Conservation (phyloP, 2,888 invertebrate species). For the Clusia tigrina region DNA sequence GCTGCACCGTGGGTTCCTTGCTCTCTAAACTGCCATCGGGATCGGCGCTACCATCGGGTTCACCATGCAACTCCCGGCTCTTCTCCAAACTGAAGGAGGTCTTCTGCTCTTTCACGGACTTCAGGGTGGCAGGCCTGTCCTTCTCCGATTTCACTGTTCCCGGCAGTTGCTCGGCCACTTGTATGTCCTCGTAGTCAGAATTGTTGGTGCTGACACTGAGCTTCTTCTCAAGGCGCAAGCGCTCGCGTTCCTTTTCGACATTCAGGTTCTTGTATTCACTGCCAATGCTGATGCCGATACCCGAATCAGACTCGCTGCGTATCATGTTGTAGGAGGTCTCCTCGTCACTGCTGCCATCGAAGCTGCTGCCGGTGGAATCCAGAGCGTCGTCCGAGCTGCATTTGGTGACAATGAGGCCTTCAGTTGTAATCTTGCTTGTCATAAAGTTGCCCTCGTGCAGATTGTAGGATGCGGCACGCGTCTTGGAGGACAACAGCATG, state of each 20-base stretch:
- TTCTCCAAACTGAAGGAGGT: conserved; percentile 63
- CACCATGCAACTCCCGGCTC: conserved; percentile 82
- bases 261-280: conserved; percentile 56
- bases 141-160: conserved; percentile 3
- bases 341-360: conserved; percentile 64
- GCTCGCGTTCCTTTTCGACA: conserved; percentile 40
- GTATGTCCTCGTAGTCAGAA: conserved; percentile 64
- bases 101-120: not conserved
- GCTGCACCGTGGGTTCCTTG: conserved; percentile 65
- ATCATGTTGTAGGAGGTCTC: conserved; percentile 65
- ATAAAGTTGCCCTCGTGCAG: conserved; percentile 64
- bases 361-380: conserved; percentile 64
- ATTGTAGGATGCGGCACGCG: conserved; percentile 62
- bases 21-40: conserved; percentile 74
- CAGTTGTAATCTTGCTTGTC: conserved; percentile 65
- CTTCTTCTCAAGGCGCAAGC: conserved; percentile 54
- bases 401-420: conserved; percentile 64
- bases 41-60: conserved; percentile 87
- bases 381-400: conserved; percentile 63
- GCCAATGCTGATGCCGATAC: conserved; percentile 64
- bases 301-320: conserved; percentile 64
- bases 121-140: conserved; percentile 25
- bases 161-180: conserved; percentile 52
- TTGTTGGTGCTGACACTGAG: conserved; percentile 60
- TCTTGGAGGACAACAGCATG: conserved; percentile 62